Evolutionary conservation across 2,888 invertebrate species (phyloP), one percentile per base, ranked within the genome.

Genomic region (Tenthredo livida): DNA sequence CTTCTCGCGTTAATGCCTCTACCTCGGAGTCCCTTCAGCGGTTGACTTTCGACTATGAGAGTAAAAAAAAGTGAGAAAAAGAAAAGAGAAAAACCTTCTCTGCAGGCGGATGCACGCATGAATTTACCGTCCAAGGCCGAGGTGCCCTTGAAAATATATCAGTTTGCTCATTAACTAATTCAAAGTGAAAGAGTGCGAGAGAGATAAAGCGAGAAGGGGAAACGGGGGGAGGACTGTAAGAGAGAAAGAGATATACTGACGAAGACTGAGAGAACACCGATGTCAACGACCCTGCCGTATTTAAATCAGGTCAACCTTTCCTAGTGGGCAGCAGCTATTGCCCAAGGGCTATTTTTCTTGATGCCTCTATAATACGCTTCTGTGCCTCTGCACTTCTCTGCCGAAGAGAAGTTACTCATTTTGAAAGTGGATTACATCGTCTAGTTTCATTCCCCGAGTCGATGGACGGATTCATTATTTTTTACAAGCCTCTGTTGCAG

Each of bases 241-340:
- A 61, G 80, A 40, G 58, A 61, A n/a, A 2, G 47, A 70, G 43
- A 83, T 25, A 40, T 37, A 58, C 54, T 40, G 29, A 47, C 65
- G 25, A 70, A 70, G 83, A 67, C 43, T 40, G 83, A 83, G 67
- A 67, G 70, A 17, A 12, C 40, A 40, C 21, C 65, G 83, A 47
- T 83, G 83, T 83, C 83, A 83, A 83, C 83, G 83, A 83, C 83
- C 83, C 83, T 83, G 33, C 47, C 47, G 67, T 83, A 83, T 83
- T 83, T 83, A 83, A 83, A 83, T 83, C 83, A 83, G 83, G 83
- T 83, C 83, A 83, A 83, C 83, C 83, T 83, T 83, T 83, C 83
- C 67, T 83, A 83, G 83, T 70, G 83, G 83, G 70, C 83, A 83
- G 47, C 40, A 83, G 83, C 67, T 83, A 83, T 67, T 83, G 83